These are phyloP conservation scores for Drosophila prosaltans DNA, from an alignment of 1,140 invertebrate species.

Conservation along the genomic window DNA sequence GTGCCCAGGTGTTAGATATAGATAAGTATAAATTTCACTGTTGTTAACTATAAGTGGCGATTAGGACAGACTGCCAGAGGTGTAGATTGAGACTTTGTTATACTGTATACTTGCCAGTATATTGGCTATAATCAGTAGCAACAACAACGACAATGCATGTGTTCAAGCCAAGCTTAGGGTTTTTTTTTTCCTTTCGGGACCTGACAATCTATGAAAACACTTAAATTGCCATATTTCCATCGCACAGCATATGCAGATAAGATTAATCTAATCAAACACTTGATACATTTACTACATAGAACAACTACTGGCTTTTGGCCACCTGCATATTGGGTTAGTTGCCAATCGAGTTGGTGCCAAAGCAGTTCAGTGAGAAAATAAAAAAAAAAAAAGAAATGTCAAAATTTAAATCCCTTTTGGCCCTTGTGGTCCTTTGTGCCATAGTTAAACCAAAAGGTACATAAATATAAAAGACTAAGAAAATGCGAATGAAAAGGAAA, in stretches of 20 bases:
- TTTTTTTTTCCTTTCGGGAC: constrained; percentile 37
- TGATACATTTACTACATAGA: constrained; percentile 17
- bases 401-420: constrained; percentile 40
- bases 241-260: constrained; percentile 46
- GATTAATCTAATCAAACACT: constrained; percentile 61
- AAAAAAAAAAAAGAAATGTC: constrained; percentile 38
- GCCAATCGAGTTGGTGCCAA: constrained; percentile 21
- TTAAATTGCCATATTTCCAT: constrained; percentile 39
- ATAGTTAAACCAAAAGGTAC: constrained; percentile 55
- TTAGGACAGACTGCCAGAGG: constrained; percentile 2
- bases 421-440: constrained; percentile 45
- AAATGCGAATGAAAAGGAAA: constrained; percentile 18
- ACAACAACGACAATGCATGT: not conserved
- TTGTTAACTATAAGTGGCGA: constrained; percentile 33
- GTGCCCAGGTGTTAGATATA: constrained; percentile 55
- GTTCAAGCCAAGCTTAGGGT: constrained; percentile 20
- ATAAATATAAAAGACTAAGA: too few species aligned
- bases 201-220: constrained; percentile 11
- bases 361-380: constrained; percentile 15
- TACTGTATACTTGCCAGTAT: not conserved
- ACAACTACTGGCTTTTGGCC: constrained; percentile 20
- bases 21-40: constrained; percentile 50
- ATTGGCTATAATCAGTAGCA: not conserved
- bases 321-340: constrained; percentile 17
- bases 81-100: not conserved